phyloP scores from a whole-genome alignment of 2,797 vertebrate species.

The Merluccius polli region DNA sequence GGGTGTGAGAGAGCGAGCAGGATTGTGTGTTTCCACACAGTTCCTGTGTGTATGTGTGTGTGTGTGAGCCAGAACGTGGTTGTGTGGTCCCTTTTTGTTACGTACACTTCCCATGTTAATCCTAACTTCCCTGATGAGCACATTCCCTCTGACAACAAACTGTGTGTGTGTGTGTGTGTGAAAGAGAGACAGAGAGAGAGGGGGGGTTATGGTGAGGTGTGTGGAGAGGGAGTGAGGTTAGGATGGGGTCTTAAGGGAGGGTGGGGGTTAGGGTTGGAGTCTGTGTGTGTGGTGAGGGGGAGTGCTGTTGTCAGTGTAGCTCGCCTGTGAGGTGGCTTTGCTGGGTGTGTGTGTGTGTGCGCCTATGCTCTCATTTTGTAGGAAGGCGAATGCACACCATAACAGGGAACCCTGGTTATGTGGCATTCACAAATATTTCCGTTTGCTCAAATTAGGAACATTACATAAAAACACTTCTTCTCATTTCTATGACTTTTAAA shows the following conservation, averaged over 20 bases:
- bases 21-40: background rate
- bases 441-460: conserved; percentile 12
- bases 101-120: conserved; percentile 40
- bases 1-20: background rate
- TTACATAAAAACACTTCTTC: too few species aligned
- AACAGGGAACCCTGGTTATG: conserved; percentile 2
- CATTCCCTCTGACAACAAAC: conserved; percentile 34
- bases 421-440: conserved; percentile 11
- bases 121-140: conserved; percentile 49
- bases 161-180: conserved; percentile 15
- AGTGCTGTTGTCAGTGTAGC: too few species aligned
- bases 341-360: background rate
- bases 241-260: too few species aligned
- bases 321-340: too few species aligned
- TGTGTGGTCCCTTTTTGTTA: conserved; percentile 2
- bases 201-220: too few species aligned
- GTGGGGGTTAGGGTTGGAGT: too few species aligned
- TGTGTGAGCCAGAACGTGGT: background rate
- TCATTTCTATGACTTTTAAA: too few species aligned
- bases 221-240: too few species aligned
- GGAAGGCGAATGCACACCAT: background rate
- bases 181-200: too few species aligned
- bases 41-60: conserved; percentile 1
- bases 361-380: background rate
- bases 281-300: conserved; percentile 3